phyloP scores from a whole-genome alignment of 2,888 invertebrate species.

The Buathra laborator region DNA sequence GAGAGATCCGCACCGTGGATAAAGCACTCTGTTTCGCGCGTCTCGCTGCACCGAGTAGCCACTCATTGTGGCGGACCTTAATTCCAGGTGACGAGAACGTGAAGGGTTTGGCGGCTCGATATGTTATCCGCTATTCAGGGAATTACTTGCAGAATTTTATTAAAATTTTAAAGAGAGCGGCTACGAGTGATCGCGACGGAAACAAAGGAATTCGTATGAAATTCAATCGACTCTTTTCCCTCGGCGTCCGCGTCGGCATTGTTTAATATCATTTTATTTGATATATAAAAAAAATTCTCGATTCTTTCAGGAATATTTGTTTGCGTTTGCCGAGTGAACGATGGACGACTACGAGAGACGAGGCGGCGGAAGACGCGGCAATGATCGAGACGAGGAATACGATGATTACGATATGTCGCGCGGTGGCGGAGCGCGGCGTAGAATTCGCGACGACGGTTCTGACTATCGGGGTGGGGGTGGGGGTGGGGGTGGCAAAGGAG shows the following conservation, averaged over 20 bases:
- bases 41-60: background rate
- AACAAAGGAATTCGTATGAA: no score
- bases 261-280: background rate
- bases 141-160: no score
- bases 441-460: constrained; percentile 59
- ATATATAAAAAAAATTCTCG: background rate
- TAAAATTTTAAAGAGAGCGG: no score
- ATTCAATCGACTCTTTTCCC: background rate
- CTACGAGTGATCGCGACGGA: no score
- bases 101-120: background rate
- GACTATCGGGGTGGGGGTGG: constrained; percentile 69
- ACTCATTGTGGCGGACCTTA: constrained; percentile 24
- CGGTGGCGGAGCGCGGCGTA: constrained; percentile 49
- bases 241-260: no score
- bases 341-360: constrained; percentile 63
- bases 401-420: constrained; percentile 58
- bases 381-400: constrained; percentile 61
- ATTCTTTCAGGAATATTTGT: constrained; percentile 10
- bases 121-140: no score
- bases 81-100: constrained; percentile 47
- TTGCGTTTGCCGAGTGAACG: background rate
- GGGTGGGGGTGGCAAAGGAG: constrained; percentile 39
- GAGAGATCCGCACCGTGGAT: background rate
- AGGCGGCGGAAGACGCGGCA: constrained; percentile 45
- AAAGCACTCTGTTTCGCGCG: constrained; percentile 3